phyloP scores from a whole-genome alignment of 2,888 invertebrate species.

The Drosophila meridiana region DNA sequence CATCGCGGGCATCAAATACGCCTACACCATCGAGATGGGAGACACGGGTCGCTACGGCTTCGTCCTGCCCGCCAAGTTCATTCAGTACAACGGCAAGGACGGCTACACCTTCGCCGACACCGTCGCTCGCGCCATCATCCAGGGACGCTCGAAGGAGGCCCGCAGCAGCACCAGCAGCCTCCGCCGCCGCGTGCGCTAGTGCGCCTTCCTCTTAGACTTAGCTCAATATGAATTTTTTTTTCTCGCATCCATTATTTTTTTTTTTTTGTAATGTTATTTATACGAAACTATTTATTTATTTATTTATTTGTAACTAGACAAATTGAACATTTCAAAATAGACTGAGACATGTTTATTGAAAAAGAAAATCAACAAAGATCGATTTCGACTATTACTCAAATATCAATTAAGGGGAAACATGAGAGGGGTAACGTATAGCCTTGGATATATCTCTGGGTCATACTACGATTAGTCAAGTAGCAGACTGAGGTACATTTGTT shows the following conservation, averaged over 20 bases:
- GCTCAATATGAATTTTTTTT: constrained; percentile 52
- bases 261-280: constrained; percentile 62
- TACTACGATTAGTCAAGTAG: neutral
- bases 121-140: constrained; percentile 86
- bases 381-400: neutral
- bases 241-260: constrained; percentile 20
- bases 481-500: neutral
- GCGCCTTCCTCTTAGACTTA: constrained; percentile 40
- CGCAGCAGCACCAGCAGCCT: constrained; percentile 40
- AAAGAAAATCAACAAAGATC: constrained; percentile 18
- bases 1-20: constrained; percentile 91
- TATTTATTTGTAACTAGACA: constrained; percentile 76
- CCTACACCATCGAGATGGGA: constrained; percentile 95
- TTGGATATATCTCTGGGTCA: neutral
- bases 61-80: constrained; percentile 92
- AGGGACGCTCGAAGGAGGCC: constrained; percentile 63
- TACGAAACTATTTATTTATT: constrained; percentile 74
- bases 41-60: constrained; percentile 95
- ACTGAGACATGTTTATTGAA: constrained; percentile 80
- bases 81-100: constrained; percentile 91
- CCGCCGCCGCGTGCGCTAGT: constrained; percentile 63
- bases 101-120: constrained; percentile 90
- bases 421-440: too few species aligned
- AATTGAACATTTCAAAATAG: constrained; percentile 77
- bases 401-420: too few species aligned